Evolutionary conservation across 1,140 invertebrate species (phyloP).

Genomic region (Batillaria attramentaria): DNA sequence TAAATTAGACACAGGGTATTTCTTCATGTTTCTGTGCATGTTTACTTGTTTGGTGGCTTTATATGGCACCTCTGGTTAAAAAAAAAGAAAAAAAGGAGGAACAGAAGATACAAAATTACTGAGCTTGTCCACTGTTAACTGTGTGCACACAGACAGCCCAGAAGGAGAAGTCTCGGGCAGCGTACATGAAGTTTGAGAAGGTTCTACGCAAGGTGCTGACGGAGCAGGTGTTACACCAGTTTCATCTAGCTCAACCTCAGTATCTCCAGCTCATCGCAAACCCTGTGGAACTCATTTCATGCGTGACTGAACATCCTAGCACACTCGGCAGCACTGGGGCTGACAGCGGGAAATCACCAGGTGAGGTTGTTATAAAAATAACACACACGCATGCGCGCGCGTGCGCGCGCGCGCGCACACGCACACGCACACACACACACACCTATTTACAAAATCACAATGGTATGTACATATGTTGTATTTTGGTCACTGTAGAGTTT

Average conservation of each 20-base stretch:
- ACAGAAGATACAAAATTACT: too few relatives aligned
- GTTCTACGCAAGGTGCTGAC: constrained; percentile 54
- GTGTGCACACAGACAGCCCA: neutral
- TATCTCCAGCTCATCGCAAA: constrained; percentile 46
- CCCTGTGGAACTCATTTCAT: constrained; percentile 51
- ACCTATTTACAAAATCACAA: neutral
- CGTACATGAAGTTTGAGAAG: constrained; percentile 53
- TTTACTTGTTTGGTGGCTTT: too few relatives aligned
- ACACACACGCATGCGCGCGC: neutral
- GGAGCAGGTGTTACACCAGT: constrained; percentile 54
- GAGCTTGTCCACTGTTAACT: too few relatives aligned
- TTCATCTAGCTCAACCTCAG: constrained; percentile 52
- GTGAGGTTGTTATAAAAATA: too few relatives aligned
- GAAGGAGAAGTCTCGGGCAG: constrained; percentile 52
- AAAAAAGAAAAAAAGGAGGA: too few relatives aligned
- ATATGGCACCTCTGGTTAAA: too few relatives aligned
- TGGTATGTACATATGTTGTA: neutral
- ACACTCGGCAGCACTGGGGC: constrained; percentile 42
- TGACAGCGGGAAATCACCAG: neutral
- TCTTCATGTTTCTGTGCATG: too few relatives aligned
- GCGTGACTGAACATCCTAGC: constrained; percentile 60
- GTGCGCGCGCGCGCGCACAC: too few relatives aligned
- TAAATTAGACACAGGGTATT: too few relatives aligned
- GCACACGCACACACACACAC: too few relatives aligned
- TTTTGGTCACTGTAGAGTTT: neutral